Evolutionary conservation across 2,888 invertebrate species (phyloP), one percentile per base, ranked within the genome.

Genomic region (Corythucha ciliata): DNA sequence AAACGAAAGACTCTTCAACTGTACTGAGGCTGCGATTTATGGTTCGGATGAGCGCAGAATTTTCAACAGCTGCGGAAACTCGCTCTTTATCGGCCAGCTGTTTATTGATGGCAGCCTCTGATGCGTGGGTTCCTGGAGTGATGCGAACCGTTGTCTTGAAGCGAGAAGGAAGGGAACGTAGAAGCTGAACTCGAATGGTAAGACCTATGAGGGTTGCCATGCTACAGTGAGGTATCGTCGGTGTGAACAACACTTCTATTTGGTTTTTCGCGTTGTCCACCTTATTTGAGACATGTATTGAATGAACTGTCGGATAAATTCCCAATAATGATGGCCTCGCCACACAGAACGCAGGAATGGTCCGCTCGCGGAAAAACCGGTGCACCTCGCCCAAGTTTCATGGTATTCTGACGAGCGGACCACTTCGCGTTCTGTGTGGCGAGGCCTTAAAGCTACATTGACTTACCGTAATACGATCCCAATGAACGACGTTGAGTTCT

Each of bases 171-270:
- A 94, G 69, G 1, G 85, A 81, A 54, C 96, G 74, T 21, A 94
- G 72, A 5, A 98, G 71, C 66, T 93, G 90, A 0, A 97, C 94
- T 37, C 90, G 73, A 60, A 98, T 94, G 0, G 92, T 89, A 1
- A 98, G 72, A 14, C 63, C 63, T 59, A 79, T 94, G 29, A 98
- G 70, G 0, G 97, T 94, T 2, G 97, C 97, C 94, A 97, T 93
- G 62, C 93, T 93, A 65, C 98, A 98, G 65, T 98, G 96, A 0
- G 97, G 97, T 62, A 98, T 97, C 0, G 98, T 98, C 1, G 98
- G 98, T 0, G 96, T 97, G 68, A 93, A 98, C 54, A 78, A 73
- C 0, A 98, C 78, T 59, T 76, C 70, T 0, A 94, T 79, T 7
- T 69, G 71, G 64, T 83, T 88, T 0, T 75, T 71, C 40, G 75